A percentile compares a stretch with the other conserved stretches of the same genome.
These are phyloP conservation scores for Tetrax tetrax DNA, from an alignment of 2,113 vertebrate species.

Conservation along the genomic window DNA sequence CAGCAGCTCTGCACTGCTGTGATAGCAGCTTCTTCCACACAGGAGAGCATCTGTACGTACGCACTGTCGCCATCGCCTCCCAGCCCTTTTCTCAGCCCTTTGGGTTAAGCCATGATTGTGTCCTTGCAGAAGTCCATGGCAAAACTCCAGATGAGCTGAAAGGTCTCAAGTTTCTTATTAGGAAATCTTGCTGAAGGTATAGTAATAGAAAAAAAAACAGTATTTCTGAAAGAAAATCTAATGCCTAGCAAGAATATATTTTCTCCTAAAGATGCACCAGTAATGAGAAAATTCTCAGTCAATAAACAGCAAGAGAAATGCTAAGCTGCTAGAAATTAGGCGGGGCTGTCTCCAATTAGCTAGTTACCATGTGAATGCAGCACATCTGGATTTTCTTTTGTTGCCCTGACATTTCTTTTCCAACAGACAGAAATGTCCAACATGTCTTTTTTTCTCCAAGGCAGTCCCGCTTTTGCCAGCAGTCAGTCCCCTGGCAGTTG, in stretches of 20 bases:
- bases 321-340: conserved; percentile 21
- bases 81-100: not conserved
- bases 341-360: not conserved
- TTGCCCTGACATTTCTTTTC: conserved; percentile 45
- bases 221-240: conserved; percentile 2
- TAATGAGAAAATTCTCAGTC: conserved; percentile 11
- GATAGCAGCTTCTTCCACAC: not conserved
- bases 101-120: not conserved
- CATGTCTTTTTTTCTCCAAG: not conserved
- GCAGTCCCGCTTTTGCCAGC: not conserved
- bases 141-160: not conserved
- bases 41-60: not conserved
- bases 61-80: not conserved
- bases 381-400: conserved; percentile 54
- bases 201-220: not conserved
- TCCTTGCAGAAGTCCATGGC: not conserved
- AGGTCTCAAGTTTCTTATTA: not conserved
- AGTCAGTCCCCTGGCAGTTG: not conserved
- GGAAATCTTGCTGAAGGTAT: not conserved
- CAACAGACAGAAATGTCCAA: not conserved
- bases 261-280: not conserved
- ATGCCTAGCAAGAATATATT: not conserved
- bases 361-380: not conserved
- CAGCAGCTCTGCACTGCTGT: not conserved
- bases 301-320: not conserved